Base-by-base conservation (phyloP, 2,113 vertebrate genomes). In the Corythornis cristatus region DNA sequence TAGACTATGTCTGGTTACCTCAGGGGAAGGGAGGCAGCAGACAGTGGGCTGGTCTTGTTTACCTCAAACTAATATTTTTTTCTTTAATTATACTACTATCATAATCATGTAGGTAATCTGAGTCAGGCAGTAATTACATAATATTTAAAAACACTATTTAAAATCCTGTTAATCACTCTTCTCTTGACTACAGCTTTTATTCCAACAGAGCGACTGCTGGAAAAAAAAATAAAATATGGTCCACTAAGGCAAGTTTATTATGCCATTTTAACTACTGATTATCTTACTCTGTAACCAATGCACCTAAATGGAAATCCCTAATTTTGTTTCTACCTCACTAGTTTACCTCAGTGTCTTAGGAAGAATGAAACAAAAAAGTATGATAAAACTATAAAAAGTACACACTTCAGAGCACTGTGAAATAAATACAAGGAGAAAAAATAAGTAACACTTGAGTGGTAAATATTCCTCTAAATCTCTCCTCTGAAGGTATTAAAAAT, bases 201-300 rank as follows among this genome's bases (percentile, higher is more conserved):
- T 92, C 51, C 82, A 90, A 80, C 6, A 58, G 26, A 12, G 67
- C 17, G 21, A 48, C 53, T 92, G 42, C 65, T 74, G 40, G 48
- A 86, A 67, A 81, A 91, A 96, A 91, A 96, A 95, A 93, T 85
- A 64, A 93, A 96, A 96, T 58, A 93, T 82, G 35, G 45, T 86
- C 75, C 83, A 57, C 62, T 51, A 73, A 95, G 86, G 53, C 70
- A 74, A 68, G 51, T 91, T 60, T 61, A 90, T 46, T 53, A 68
- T 93, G 78, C 76, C 58, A 88, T 85, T 96, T 96, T 86, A 87
- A 61, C 83, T 68, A 58, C 73, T 93, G 85, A 93, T 96, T 94
- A 93, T 73, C 82, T 96, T 91, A 46, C 79, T 88, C 67, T 29
- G 57, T 92, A 87, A 96, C 90, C 96, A 93, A 95, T 72, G 35